Percentiles rank a stretch among this genome's conserved stretches.
Evolutionary conservation across 2,113 vertebrate species (phyloP).

Genomic region (Pedionomus torquatus): DNA sequence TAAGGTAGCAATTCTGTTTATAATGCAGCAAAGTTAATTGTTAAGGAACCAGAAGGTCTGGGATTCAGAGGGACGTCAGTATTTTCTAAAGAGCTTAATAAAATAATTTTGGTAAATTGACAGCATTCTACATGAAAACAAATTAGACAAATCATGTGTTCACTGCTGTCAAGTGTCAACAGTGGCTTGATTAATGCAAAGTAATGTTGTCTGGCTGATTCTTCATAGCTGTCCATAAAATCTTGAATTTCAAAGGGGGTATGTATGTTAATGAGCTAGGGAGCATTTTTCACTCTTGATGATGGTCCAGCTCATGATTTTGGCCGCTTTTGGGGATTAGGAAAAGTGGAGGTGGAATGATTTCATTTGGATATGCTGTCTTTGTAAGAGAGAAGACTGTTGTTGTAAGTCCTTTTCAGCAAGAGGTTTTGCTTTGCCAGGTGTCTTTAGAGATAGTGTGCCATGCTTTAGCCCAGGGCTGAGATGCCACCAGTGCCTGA

Average conservation of each 20-base stretch:
- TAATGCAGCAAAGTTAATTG: neutral
- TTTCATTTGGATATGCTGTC: neutral
- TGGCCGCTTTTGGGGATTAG: neutral
- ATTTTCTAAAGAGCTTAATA: neutral
- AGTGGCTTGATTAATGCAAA: constrained; percentile 13
- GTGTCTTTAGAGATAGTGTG: neutral
- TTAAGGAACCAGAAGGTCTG: neutral
- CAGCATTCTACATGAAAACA: constrained; percentile 1
- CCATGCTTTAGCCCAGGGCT: neutral
- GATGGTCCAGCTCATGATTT: neutral
- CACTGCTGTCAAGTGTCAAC: constrained; percentile 20
- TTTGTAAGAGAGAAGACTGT: neutral
- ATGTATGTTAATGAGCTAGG: neutral
- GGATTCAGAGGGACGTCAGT: neutral
- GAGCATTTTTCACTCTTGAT: neutral
- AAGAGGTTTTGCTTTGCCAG: neutral
- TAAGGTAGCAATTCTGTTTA: neutral
- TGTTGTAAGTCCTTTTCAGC: neutral
- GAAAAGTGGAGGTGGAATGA: neutral
- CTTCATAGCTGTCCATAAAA: constrained; percentile 27
- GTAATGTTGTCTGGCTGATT: constrained; percentile 7
- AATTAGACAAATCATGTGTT: neutral
- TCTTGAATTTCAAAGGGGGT: neutral
- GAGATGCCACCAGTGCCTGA: neutral
- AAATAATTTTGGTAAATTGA: constrained; percentile 8